Evolutionary conservation across 2,888 invertebrate species (phyloP).

Genomic region (Thumatha senex): DNA sequence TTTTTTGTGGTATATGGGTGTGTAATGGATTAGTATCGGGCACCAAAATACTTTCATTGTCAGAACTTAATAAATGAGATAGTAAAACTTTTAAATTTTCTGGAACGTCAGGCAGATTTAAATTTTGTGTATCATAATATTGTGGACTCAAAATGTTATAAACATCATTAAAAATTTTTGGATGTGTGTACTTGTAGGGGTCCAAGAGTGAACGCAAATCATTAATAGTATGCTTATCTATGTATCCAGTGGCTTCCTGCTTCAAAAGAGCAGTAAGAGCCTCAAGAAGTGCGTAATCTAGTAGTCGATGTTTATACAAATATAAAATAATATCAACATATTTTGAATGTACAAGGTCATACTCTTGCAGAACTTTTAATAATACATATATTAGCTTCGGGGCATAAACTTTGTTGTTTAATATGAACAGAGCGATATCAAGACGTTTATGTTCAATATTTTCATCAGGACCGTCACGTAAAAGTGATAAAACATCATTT

Average conservation of each 20-base stretch:
- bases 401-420: slow-evolving; percentile 5
- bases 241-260: slow-evolving; percentile 15
- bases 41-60: background rate
- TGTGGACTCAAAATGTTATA: slow-evolving; percentile 11
- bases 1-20: background rate
- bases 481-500: slow-evolving; percentile 19
- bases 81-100: background rate
- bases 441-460: slow-evolving; percentile 17
- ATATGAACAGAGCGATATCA: slow-evolving; percentile 19
- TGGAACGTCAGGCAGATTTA: background rate
- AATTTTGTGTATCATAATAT: background rate
- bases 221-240: slow-evolving; percentile 10
- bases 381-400: slow-evolving; percentile 8
- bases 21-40: background rate
- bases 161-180: slow-evolving; percentile 16
- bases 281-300: slow-evolving; percentile 17
- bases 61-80: slow-evolving; percentile 2
- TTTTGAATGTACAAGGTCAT: slow-evolving; percentile 13
- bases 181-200: slow-evolving; percentile 14
- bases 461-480: slow-evolving; percentile 9
- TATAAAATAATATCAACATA: slow-evolving; percentile 22
- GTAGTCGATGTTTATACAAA: slow-evolving; percentile 13
- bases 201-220: slow-evolving; percentile 11
- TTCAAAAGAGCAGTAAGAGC: slow-evolving; percentile 12
- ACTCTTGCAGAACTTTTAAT: background rate